Evolutionary conservation across 2,888 invertebrate species (phyloP).

Genomic region (Philaethria dido): DNA sequence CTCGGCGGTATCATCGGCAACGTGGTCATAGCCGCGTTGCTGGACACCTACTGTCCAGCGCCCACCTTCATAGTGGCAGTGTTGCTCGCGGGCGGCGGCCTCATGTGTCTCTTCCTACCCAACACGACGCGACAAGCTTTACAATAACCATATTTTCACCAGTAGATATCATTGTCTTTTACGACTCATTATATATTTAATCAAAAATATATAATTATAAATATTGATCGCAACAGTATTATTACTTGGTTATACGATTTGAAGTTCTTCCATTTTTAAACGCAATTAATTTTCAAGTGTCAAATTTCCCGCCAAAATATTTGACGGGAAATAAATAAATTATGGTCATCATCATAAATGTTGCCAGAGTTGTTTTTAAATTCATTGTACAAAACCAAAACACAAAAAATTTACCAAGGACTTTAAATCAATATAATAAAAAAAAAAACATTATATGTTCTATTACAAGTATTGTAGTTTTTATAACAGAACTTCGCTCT

Average conservation of each 20-base stretch:
- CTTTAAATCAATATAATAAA: slow-evolving; percentile 29
- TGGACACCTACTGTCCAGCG: slow-evolving; percentile 95
- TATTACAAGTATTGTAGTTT: slow-evolving; percentile 35
- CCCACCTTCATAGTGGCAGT: slow-evolving; percentile 96
- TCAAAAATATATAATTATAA: slow-evolving; percentile 10
- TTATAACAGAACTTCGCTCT: slow-evolving; percentile 40
- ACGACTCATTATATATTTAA: slow-evolving; percentile 1
- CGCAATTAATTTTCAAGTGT: neutral
- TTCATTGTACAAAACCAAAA: neutral
- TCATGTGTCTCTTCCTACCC: slow-evolving; percentile 94
- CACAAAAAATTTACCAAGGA: neutral
- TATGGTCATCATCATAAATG: too few relatives aligned
- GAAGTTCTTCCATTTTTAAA: slow-evolving; percentile 1
- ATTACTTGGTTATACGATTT: slow-evolving; percentile 7
- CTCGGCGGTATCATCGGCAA: slow-evolving; percentile 94
- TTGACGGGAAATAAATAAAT: too few relatives aligned
- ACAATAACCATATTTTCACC: slow-evolving; percentile 56
- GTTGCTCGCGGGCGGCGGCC: slow-evolving; percentile 93
- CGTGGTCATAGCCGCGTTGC: slow-evolving; percentile 93
- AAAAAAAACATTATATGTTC: slow-evolving; percentile 14
- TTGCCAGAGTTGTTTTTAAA: neutral
- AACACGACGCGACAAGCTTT: slow-evolving; percentile 94
- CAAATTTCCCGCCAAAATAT: slow-evolving; percentile 14
- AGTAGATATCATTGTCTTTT: slow-evolving; percentile 3
- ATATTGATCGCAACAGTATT: slow-evolving; percentile 17